phyloP scores from a whole-genome alignment of 53 echinoderm and acorn worm genomes.

The Stichopus horrens region DNA sequence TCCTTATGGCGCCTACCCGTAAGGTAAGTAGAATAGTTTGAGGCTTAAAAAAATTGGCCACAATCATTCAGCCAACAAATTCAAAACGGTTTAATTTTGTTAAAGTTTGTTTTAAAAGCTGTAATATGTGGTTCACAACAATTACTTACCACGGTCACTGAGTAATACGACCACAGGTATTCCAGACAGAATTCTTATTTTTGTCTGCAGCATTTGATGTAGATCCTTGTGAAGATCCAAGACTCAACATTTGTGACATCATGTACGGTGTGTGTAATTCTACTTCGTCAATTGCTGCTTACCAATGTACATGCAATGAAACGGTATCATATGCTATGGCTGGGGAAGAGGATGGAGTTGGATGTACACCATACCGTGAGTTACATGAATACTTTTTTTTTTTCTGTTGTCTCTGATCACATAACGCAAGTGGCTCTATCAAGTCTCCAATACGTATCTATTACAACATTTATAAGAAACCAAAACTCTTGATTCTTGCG shows the following conservation, averaged over 20 bases:
- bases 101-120: too few relatives aligned
- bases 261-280: background rate
- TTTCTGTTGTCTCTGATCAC: background rate
- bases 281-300: background rate
- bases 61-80: too few relatives aligned
- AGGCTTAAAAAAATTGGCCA: too few relatives aligned
- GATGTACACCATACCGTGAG: background rate
- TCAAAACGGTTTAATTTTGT: too few relatives aligned
- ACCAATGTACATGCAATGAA: background rate
- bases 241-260: background rate
- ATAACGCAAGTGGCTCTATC: background rate
- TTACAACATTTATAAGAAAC: background rate
- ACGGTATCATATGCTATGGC: background rate
- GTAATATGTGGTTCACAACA: background rate
- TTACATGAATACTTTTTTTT: background rate
- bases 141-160: background rate
- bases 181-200: background rate
- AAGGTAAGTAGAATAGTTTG: too few relatives aligned
- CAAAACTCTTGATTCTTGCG: background rate
- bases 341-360: background rate
- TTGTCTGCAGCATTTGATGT: background rate
- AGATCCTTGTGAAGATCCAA: background rate
- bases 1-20: too few relatives aligned
- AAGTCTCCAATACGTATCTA: too few relatives aligned
- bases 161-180: too few relatives aligned